Percentiles rank a stretch among this genome's conserved stretches.
Conservation (phyloP, 2,888 invertebrate genomes). For the Entomobrya multifasciata region DNA sequence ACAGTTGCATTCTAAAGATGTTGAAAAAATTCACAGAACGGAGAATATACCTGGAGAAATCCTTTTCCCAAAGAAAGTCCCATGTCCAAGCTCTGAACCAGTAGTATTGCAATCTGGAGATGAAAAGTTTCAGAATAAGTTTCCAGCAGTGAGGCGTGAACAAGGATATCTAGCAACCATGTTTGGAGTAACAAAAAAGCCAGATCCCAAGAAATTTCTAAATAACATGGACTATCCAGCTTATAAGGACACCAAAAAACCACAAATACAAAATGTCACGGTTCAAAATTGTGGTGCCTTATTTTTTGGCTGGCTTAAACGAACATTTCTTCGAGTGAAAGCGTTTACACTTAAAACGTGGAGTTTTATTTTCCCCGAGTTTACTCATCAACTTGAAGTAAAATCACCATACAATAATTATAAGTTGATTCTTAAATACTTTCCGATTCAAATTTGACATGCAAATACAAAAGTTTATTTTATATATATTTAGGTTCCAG, state of each 20-base stretch:
- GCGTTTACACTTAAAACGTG: neutral
- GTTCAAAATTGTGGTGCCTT: neutral
- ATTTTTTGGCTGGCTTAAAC: slow-evolving; percentile 4
- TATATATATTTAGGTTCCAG: slow-evolving; percentile 52
- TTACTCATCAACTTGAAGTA: slow-evolving; percentile 1
- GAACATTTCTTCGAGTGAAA: neutral
- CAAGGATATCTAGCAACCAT: slow-evolving; percentile 70
- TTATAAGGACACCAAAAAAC: slow-evolving; percentile 28
- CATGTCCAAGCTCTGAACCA: slow-evolving; percentile 47
- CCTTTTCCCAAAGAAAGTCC: slow-evolving; percentile 49
- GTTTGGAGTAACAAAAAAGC: slow-evolving; percentile 69
- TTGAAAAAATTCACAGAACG: slow-evolving; percentile 52
- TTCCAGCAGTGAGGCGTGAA: slow-evolving; percentile 67
- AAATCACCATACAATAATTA: neutral
- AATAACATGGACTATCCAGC: slow-evolving; percentile 71
- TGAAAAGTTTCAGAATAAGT: slow-evolving; percentile 71
- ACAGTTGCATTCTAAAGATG: slow-evolving; percentile 53
- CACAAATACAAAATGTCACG: slow-evolving; percentile 13
- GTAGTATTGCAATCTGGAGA: slow-evolving; percentile 50
- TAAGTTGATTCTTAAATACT: neutral
- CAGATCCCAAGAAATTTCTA: slow-evolving; percentile 28
- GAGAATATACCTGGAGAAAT: slow-evolving; percentile 54
- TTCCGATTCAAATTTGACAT: no score
- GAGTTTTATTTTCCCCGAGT: slow-evolving; percentile 59
- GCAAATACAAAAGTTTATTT: no score